phyloP scores from a whole-genome alignment of 2,888 invertebrate species.

The Xanthorhoe spadicearia region DNA sequence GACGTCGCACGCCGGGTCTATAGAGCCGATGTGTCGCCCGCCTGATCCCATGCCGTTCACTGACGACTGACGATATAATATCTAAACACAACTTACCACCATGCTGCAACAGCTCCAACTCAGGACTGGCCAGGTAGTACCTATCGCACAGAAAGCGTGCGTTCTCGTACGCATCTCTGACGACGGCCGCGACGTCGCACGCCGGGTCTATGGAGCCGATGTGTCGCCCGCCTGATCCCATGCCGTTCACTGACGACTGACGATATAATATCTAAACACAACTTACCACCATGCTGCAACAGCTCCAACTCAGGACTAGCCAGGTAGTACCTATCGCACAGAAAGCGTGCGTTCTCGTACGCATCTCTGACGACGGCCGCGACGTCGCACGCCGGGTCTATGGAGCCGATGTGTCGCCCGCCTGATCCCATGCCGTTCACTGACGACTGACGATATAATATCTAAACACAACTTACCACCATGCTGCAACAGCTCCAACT shows the following conservation, averaged over 20 bases:
- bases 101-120: constrained; percentile 91
- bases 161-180: constrained; percentile 98
- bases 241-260: constrained; percentile 71
- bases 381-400: constrained; percentile 98
- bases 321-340: constrained; percentile 99
- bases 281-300: constrained; percentile 89
- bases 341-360: constrained; percentile 98
- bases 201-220: constrained; percentile 98
- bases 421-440: constrained; percentile 80
- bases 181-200: constrained; percentile 95
- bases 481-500: constrained; percentile 91
- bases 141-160: constrained; percentile 99
- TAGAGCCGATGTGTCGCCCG: constrained; percentile 96
- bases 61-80: constrained; percentile 67
- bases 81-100: constrained; percentile 89
- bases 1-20: constrained; percentile 98
- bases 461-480: constrained; percentile 89
- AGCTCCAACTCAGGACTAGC: constrained; percentile 95
- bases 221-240: constrained; percentile 88
- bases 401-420: constrained; percentile 96
- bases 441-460: constrained; percentile 67
- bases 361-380: constrained; percentile 96
- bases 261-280: too few species aligned
- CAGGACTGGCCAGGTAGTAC: constrained; percentile 97
- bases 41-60: constrained; percentile 80